phyloP scores from a whole-genome alignment of 1,140 invertebrate species.

The Psilanteris sp. region DNA sequence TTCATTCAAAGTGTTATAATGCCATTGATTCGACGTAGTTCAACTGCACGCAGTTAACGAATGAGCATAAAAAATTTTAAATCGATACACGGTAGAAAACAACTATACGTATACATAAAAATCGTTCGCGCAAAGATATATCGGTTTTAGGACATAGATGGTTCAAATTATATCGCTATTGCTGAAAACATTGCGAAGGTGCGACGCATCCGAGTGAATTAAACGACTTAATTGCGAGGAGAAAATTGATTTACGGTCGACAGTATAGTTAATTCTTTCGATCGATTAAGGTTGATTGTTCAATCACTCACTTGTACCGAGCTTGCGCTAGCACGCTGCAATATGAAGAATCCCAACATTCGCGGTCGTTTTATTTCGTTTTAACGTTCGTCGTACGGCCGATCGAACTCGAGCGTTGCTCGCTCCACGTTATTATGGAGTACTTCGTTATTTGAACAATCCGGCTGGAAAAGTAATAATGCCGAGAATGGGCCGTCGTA shows the following conservation, averaged over 20 bases:
- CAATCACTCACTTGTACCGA: conserved; percentile 28
- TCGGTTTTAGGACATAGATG: no score
- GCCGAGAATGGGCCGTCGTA: conserved; percentile 17
- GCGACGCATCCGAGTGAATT: conserved; percentile 15
- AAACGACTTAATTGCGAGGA: conserved; percentile 51
- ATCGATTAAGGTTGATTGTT: conserved; percentile 55
- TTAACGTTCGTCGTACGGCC: conserved; percentile 39
- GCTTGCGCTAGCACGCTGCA: conserved; percentile 6
- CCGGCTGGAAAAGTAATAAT: conserved; percentile 59
- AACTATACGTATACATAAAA: no score
- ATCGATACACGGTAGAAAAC: no score
- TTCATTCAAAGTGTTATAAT: no score
- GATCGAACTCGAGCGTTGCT: conserved; percentile 38
- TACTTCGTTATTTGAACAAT: conserved; percentile 65
- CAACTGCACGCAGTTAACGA: no score
- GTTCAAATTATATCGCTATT: not conserved
- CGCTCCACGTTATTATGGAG: conserved; percentile 43
- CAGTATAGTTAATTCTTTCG: conserved; percentile 48
- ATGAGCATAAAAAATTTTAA: no score
- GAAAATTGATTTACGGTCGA: conserved; percentile 51
- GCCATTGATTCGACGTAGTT: no score
- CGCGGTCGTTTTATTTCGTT: conserved; percentile 46
- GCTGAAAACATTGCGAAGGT: conserved; percentile 20
- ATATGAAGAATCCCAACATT: conserved; percentile 24
- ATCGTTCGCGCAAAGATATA: no score